These are phyloP conservation scores for Cotesia chilonis DNA, from an alignment of 1,140 invertebrate species.

Conservation along the genomic window DNA sequence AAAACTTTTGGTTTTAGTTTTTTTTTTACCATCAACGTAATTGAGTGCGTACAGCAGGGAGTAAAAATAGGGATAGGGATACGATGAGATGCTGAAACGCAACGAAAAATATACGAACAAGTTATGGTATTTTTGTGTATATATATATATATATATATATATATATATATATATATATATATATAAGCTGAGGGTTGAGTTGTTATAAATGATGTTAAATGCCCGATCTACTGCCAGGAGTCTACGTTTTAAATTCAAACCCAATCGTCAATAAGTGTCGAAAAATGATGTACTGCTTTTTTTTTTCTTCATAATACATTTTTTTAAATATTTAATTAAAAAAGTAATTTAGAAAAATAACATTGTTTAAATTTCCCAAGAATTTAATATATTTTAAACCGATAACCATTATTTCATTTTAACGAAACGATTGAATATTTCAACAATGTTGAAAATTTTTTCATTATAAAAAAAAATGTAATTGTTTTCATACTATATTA, in stretches of 20 bases:
- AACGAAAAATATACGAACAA: background rate
- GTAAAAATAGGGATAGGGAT: background rate
- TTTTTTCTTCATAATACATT: background rate
- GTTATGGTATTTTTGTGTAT: constrained; percentile 4
- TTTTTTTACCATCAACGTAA: background rate
- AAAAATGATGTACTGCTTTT: constrained; percentile 39
- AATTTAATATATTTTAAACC: no score
- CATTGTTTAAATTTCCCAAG: no score
- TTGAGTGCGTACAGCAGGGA: background rate
- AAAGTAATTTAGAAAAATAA: background rate
- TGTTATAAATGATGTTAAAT: constrained; percentile 38
- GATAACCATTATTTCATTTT: no score
- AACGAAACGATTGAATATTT: no score
- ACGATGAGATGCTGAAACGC: no score
- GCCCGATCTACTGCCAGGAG: background rate
- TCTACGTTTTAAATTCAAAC: constrained; percentile 41
- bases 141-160: background rate
- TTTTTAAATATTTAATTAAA: background rate
- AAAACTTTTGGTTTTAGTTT: constrained; percentile 4
- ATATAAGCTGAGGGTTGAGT: background rate
- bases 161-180: no score
- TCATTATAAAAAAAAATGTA: no score
- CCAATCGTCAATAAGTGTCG: constrained; percentile 45
- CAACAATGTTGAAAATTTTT: no score
- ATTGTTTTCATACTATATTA: no score